Base-by-base conservation (phyloP, 2,113 vertebrate genomes). In the Alectura lathami region DNA sequence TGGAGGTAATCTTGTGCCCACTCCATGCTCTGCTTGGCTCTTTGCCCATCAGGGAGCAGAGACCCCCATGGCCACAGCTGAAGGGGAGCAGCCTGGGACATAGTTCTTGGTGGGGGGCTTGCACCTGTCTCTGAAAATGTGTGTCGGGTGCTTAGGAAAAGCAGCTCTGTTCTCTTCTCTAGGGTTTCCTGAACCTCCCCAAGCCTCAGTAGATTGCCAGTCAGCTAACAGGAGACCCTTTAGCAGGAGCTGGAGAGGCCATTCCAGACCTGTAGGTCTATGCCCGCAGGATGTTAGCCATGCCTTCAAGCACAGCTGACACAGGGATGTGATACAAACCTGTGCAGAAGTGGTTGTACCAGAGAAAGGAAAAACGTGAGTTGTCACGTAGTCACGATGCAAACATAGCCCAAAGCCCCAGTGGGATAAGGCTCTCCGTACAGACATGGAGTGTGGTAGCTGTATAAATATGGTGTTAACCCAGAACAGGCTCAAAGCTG, bases 11-110 rank as follows among this genome's bases (percentile, higher is more conserved):
- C 32, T 13, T 94, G n/a, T n/a, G 38, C 5, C 7, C 9, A 86
- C n/a, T 8, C 9, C 17, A 18, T 0, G 0, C 6, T 72, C 24
- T 38, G 22, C 26, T 83, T 9, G 5, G 20, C 1, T 3, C 6
- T 88, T 79, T 42, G 8, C 2, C 22, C 45, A 86, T 21, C 1
- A 0, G 4, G 34, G 13, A 83, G 36, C 21, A 36, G 24, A 81
- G 13, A 20, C 5, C 22, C n/a, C 21, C 20, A 27, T 0, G 0
- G 11, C 43, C 21, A 8, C 0, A 1, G 21, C 34, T 67, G 27
- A 81, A 77, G 43, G 14, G 30, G 20, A 64, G 21, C 9, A 36
- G 34, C 40, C 26, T 63, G 26, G 3, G 0, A 7, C 20, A 15
- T 56, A 15, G 36, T 7, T 92, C 72, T 69, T 40, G 26, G 3